These are phyloP conservation scores for Pyxicephalus adspersus DNA, from an alignment of 2,113 vertebrate species.

Conservation along the genomic window DNA sequence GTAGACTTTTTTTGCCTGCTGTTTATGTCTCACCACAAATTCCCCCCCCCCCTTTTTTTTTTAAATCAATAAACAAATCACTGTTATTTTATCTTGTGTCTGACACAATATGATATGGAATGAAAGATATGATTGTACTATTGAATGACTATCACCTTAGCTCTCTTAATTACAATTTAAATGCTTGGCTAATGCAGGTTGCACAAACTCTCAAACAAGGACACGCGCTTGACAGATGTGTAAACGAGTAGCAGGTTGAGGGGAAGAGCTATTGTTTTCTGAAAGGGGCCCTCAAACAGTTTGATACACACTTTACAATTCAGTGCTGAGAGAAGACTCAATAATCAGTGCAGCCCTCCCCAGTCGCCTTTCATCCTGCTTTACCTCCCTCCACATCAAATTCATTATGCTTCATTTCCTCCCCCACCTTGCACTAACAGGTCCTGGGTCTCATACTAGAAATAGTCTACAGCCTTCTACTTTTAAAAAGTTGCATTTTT, in stretches of 20 bases:
- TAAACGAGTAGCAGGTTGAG: slow-evolving; percentile 54
- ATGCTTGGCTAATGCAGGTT: slow-evolving; percentile 33
- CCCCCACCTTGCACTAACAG: slow-evolving; percentile 63
- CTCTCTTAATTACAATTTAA: slow-evolving; percentile 38
- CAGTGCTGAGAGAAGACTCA: slow-evolving; percentile 67
- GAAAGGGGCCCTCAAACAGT: slow-evolving; percentile 63
- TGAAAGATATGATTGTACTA: neutral
- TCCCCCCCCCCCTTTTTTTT: too few relatives aligned
- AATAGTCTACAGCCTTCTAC: neutral
- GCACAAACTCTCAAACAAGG: slow-evolving; percentile 35
- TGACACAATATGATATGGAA: neutral
- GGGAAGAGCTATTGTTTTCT: slow-evolving; percentile 46
- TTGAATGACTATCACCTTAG: slow-evolving; percentile 7
- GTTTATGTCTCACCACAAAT: too few relatives aligned
- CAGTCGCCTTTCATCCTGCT: slow-evolving; percentile 45
- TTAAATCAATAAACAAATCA: neutral
- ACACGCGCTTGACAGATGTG: slow-evolving; percentile 52
- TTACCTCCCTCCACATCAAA: slow-evolving; percentile 58
- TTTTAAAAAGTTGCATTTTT: neutral
- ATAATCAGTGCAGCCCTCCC: slow-evolving; percentile 70
- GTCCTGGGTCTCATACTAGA: slow-evolving; percentile 68
- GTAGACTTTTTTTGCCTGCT: too few relatives aligned
- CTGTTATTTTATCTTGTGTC: neutral
- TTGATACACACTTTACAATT: slow-evolving; percentile 67
- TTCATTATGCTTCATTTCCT: slow-evolving; percentile 21